A percentile compares a stretch with the other conserved stretches of the same genome.
Conservation (phyloP, 2,888 invertebrate species). For the Lithosia quadra region DNA sequence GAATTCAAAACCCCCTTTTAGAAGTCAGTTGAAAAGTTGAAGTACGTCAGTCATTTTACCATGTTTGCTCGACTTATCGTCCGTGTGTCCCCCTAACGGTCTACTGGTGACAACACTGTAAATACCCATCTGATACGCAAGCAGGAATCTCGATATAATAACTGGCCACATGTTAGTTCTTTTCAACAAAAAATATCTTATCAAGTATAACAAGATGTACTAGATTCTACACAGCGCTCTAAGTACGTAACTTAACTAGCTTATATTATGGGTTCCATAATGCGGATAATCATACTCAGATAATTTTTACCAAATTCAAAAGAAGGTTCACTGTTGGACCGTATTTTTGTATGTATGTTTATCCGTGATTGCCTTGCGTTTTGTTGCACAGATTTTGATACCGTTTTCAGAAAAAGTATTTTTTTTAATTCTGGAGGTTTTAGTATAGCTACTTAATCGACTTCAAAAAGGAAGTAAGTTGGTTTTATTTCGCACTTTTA, state of each 20-base stretch:
- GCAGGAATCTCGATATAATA: conserved; percentile 64
- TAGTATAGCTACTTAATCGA: too few relatives aligned
- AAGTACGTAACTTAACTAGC: not conserved
- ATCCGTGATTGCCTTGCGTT: too few relatives aligned
- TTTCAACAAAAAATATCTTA: conserved; percentile 35
- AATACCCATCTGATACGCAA: conserved; percentile 52
- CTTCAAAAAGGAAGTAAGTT: too few relatives aligned
- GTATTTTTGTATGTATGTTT: too few relatives aligned
- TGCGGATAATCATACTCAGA: not conserved
- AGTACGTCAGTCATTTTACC: too few relatives aligned
- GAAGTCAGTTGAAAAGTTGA: too few relatives aligned
- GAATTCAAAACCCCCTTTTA: too few relatives aligned
- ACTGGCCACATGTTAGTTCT: conserved; percentile 59
- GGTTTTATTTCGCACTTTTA: too few relatives aligned
- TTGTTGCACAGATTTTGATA: too few relatives aligned
- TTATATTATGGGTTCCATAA: not conserved
- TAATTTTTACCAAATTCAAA: not conserved
- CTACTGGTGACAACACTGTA: conserved; percentile 57
- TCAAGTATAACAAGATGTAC: conserved; percentile 10
- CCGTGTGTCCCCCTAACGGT: conserved; percentile 56
- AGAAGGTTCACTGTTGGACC: too few relatives aligned
- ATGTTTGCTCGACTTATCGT: not conserved
- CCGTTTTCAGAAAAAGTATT: too few relatives aligned
- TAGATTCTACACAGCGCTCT: not conserved
- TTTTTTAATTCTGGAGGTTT: too few relatives aligned